phyloP scores from a whole-genome alignment of 2,113 vertebrate species.

The Fulmarus glacialis region DNA sequence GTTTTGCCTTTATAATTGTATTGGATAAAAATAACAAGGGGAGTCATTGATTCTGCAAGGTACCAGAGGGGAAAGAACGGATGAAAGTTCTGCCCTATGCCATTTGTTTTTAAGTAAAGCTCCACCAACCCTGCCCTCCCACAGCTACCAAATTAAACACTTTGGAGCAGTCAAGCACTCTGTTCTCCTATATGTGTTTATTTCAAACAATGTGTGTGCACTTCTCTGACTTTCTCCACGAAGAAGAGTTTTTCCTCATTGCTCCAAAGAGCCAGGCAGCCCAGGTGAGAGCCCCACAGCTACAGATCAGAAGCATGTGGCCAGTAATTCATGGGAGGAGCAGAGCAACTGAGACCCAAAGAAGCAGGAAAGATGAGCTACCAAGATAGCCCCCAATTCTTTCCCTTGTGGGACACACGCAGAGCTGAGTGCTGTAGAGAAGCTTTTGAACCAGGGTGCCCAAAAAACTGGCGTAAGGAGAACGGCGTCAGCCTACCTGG shows the following conservation, averaged over 20 bases:
- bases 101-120: fast-evolving
- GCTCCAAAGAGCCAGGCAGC: not conserved
- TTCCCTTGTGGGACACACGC: not conserved
- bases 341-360: not conserved
- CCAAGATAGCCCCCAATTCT: not conserved
- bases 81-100: not conserved
- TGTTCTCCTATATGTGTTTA: fast-evolving
- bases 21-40: not conserved
- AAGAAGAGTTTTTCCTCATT: not conserved
- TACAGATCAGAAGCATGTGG: fast-evolving
- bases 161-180: not conserved
- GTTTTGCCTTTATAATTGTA: not conserved
- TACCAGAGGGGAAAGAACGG: not conserved
- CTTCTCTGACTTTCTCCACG: not conserved
- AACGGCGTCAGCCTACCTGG: not conserved
- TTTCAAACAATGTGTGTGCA: not conserved
- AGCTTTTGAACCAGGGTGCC: not conserved
- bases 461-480: not conserved
- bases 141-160: not conserved
- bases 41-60: not conserved
- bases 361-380: not conserved
- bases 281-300: not conserved
- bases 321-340: not conserved
- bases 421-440: not conserved
- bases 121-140: not conserved